Percentiles rank a stretch among this genome's conserved stretches.
phyloP scores from a whole-genome alignment of 2,888 invertebrate species.

The Drosophila fungiperda region DNA sequence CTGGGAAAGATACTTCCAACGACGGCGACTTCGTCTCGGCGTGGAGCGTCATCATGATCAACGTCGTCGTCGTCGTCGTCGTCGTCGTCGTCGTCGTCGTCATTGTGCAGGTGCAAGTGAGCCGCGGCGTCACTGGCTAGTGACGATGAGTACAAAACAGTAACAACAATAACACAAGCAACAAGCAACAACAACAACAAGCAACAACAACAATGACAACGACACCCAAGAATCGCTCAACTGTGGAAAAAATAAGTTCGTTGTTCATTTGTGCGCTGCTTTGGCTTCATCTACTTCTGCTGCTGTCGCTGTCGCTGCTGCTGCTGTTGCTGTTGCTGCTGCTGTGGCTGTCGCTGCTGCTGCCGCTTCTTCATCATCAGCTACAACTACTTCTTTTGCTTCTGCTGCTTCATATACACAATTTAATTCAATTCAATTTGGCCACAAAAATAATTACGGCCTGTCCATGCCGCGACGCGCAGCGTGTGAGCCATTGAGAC shows the following conservation, averaged over 20 bases:
- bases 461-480: constrained; percentile 77
- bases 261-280: constrained; percentile 72
- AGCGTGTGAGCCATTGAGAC: constrained; percentile 63
- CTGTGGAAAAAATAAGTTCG: constrained; percentile 75
- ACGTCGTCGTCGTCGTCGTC: constrained; percentile 44
- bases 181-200: constrained; percentile 13
- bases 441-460: constrained; percentile 77
- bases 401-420: constrained; percentile 57
- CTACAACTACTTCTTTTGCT: constrained; percentile 21
- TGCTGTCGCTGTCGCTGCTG: constrained; percentile 2
- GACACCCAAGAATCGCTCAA: constrained; percentile 81
- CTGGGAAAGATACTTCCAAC: constrained; percentile 57
- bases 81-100: constrained; percentile 44
- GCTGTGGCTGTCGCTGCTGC: constrained; percentile 60
- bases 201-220: constrained; percentile 53
- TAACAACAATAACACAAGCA: constrained; percentile 32
- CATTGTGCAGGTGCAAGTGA: constrained; percentile 67
- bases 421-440: constrained; percentile 81
- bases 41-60: constrained; percentile 42
- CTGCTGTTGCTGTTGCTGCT: constrained; percentile 21
- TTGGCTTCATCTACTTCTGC: constrained; percentile 53
- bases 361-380: constrained; percentile 42
- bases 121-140: constrained; percentile 61
- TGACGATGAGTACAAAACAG: constrained; percentile 60
- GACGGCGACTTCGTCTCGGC: constrained; percentile 39